These are phyloP conservation scores for Dyspetes luteomarginatus DNA, from an alignment of 2,888 invertebrate genomes.

Conservation along the genomic window DNA sequence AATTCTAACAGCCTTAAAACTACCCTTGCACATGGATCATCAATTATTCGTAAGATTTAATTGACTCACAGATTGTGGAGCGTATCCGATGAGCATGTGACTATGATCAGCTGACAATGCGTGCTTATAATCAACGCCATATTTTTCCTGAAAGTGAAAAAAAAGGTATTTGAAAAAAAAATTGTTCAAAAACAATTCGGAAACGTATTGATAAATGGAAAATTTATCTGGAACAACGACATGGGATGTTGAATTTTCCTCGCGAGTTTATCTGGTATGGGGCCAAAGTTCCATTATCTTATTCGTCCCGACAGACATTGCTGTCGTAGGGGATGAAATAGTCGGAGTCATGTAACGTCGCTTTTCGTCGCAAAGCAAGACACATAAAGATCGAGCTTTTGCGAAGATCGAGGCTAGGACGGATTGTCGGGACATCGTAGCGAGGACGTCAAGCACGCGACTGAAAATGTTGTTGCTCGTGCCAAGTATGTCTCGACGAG, in stretches of 20 bases:
- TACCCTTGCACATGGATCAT: no score
- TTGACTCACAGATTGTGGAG: conserved; percentile 75
- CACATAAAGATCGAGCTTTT: background rate
- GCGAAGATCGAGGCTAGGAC: background rate
- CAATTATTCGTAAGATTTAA: no score
- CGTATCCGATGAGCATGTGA: conserved; percentile 77
- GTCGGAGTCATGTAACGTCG: no score
- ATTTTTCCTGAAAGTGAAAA: conserved; percentile 63
- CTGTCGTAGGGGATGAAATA: background rate
- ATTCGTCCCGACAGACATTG: background rate
- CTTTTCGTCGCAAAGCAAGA: background rate
- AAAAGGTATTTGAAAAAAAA: background rate
- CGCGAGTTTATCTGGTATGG: background rate
- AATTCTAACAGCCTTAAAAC: no score
- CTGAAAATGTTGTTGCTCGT: conserved; percentile 6
- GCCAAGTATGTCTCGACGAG: conserved; percentile 39
- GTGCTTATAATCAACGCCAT: conserved; percentile 61
- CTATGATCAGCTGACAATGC: conserved; percentile 77
- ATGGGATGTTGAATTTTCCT: background rate
- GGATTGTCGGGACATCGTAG: conserved; percentile 5
- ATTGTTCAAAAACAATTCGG: no score
- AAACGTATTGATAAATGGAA: background rate
- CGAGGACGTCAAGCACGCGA: conserved; percentile 3
- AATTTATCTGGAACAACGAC: conserved; percentile 24
- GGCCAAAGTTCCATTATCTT: conserved; percentile 12